Evolutionary conservation across 2,888 invertebrate genomes (phyloP), one percentile per base, ranked within the genome.

Genomic region (Trissoscelio sp.): DNA sequence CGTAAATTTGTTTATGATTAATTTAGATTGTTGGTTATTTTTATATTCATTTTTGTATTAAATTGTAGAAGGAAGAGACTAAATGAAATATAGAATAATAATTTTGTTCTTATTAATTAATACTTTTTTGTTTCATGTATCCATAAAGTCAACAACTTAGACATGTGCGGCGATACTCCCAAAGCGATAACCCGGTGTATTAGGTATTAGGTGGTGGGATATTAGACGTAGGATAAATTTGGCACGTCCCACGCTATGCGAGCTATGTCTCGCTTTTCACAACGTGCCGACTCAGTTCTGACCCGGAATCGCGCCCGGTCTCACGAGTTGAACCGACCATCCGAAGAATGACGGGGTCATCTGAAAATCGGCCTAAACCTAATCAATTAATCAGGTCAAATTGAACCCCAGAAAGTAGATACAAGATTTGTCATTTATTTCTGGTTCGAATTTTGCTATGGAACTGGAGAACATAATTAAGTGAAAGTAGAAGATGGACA

Each of bases 171-270:
- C 4, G 55, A 46, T 62, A 39, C 48, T 70, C 12, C 34, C 14
- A n/a, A 55, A 57, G 31, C 66, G 51, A 72, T 70, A 70, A 78
- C 46, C 22, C 51, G 64, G 62, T 64, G 73, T 79, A 74, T 64
- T 74, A 78, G 69, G 74, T 72, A 79, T 78, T 74, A 67, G 75
- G 80, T 82, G 62, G 84, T 81, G 82, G 82, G 82, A 83, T 83
- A 79, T 79, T 73, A 62, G 75, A 73, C 73, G 53, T 60, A 60
- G 81, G 81, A 84, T 86, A 85, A 86, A 82, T 86, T 85, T 85
- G 86, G 86, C 83, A 83, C 85, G 83, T 84, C 85, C 83, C 84
- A 86, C 85, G 85, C 83, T 72, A 74, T 75, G 70, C 73, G 57
- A 60, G 75, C 81, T 78, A 74, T 74, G 80, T 64, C 66, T 83